Evolutionary conservation across 2,113 vertebrate species (phyloP), one percentile per base, ranked within the genome.

Genomic region (Oncorhynchus tshawytscha): DNA sequence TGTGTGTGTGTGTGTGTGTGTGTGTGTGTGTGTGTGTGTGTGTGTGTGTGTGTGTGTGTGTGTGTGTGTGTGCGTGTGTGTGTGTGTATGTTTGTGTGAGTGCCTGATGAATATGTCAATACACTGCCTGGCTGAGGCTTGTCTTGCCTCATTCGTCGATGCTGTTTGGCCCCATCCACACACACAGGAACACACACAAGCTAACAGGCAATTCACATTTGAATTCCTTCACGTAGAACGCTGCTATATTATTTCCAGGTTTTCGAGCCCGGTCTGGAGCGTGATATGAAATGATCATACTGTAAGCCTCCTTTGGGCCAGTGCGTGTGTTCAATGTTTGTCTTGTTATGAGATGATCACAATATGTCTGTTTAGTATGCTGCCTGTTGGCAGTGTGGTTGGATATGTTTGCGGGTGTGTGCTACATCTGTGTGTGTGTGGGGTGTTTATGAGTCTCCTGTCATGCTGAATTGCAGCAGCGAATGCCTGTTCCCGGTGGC

Each of bases 201-300:
- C 34, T 24, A 83, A 82, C 81, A 88, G 65, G 82, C 81, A 60
- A 76, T 89, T 88, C 81, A 84, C 86, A 89, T 91, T 91, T 70
- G 76, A 92, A 86, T 78, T 81, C 76, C 80, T 89, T 90, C 91
- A 86, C 25, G 8, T 83, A 84, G 70, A 85, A 18, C 67, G 9
- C 13, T 13, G 4, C 76, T 67, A 73, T 90, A 90, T 92, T 91
- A 87, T 86, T 92, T 91, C 93, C 91, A 94, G 90, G 93, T 85
- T 91, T 82, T 5, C 18, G 12, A 18, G 51, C 51, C 12, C 16
- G 4, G 51, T 4, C 66, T 73, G 57, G 85, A 88, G 88, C 85
- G 86, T 91, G 90, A 90, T 92, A 87, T 85, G 81, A 87, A 91
- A 87, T 84, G 62, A 85, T 88, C 90, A 77, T 34, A 84, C 66